Percentiles rank a stretch among this genome's conserved stretches.
These are phyloP conservation scores for Chelonia mydas DNA, from an alignment of 2,797 vertebrate species.

Conservation along the genomic window DNA sequence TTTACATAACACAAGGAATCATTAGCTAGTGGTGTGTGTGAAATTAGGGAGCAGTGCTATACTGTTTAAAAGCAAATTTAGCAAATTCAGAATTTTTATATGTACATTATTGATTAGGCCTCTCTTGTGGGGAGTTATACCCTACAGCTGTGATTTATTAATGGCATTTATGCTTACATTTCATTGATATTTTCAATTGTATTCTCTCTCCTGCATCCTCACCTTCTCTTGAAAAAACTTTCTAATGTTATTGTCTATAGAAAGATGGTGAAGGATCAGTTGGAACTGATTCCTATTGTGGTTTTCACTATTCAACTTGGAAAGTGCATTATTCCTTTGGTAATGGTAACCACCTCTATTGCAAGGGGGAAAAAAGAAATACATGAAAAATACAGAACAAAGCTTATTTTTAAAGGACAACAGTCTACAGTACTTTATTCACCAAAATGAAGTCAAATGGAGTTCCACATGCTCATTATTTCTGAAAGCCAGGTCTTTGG, in stretches of 20 bases:
- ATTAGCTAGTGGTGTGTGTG: neutral
- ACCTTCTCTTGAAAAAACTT: slow-evolving; percentile 23
- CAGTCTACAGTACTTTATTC: neutral
- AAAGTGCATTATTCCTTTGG: neutral
- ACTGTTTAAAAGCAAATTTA: neutral
- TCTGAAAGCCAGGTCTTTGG: fast-evolving
- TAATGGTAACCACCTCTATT: neutral
- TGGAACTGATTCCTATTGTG: slow-evolving; percentile 7
- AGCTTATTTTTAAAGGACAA: neutral
- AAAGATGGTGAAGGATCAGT: neutral
- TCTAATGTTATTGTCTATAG: neutral
- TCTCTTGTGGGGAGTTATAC: slow-evolving; percentile 8
- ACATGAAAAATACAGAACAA: neutral
- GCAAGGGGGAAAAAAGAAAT: neutral
- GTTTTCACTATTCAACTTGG: neutral
- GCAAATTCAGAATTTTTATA: neutral
- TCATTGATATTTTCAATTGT: neutral
- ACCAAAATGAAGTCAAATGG: neutral
- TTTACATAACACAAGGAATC: slow-evolving; percentile 45
- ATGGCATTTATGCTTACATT: slow-evolving; percentile 11
- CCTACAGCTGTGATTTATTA: slow-evolving; percentile 8
- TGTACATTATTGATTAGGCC: neutral
- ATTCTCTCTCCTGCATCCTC: neutral
- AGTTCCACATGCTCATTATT: neutral
- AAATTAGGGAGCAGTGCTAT: slow-evolving; percentile 33